Percentiles rank a stretch among this genome's conserved stretches.
Conservation (phyloP, 2,888 invertebrate species). For the Drosophila cracens region DNA sequence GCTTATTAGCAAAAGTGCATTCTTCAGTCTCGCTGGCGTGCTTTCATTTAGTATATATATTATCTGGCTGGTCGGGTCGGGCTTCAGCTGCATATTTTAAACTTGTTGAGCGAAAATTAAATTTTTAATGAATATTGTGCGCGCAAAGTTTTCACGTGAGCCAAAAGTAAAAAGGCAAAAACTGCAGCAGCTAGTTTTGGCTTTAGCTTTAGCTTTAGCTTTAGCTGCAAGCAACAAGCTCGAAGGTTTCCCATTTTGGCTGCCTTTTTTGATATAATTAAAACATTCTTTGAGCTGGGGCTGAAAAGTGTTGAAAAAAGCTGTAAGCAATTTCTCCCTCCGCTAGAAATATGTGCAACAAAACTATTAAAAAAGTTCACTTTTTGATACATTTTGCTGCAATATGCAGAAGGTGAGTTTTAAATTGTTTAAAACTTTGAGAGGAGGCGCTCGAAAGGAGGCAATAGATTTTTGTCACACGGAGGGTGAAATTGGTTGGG, state of each 20-base stretch:
- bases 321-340: slow-evolving; percentile 40
- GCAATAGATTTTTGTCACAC: slow-evolving; percentile 24
- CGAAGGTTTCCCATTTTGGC: slow-evolving; percentile 26
- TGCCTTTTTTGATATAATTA: slow-evolving; percentile 77
- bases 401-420: slow-evolving; percentile 2
- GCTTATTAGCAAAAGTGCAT: slow-evolving; percentile 77
- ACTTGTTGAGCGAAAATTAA: slow-evolving; percentile 77
- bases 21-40: slow-evolving; percentile 32
- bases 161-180: not conserved
- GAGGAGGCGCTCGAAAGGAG: slow-evolving; percentile 16
- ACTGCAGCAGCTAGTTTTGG: slow-evolving; percentile 24
- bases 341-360: slow-evolving; percentile 28
- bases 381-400: slow-evolving; percentile 7
- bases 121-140: slow-evolving; percentile 76
- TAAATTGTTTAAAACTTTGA: slow-evolving; percentile 20
- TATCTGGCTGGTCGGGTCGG: slow-evolving; percentile 9
- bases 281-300: slow-evolving; percentile 70
- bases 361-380: slow-evolving; percentile 47
- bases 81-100: slow-evolving; percentile 48
- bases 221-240: not conserved
- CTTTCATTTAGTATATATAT: slow-evolving; percentile 24
- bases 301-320: slow-evolving; percentile 66
- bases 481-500: not conserved
- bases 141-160: slow-evolving; percentile 64
- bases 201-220: slow-evolving; percentile 12